These are phyloP conservation scores for Tholera decimalis DNA, from an alignment of 2,888 invertebrate genomes.

Conservation along the genomic window DNA sequence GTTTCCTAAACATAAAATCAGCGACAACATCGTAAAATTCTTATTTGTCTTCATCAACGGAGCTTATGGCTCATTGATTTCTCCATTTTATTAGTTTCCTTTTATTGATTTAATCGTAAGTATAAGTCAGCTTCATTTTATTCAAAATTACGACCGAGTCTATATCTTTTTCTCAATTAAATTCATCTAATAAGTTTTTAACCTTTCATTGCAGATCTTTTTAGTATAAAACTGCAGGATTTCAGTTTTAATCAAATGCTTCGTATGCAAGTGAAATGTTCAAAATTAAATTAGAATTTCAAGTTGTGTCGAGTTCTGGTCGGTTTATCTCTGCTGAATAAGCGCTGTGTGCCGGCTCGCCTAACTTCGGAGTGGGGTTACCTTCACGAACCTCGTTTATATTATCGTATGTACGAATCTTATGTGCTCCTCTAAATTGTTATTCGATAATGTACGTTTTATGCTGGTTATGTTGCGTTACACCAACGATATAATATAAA, in stretches of 20 bases:
- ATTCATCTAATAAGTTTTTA: no score
- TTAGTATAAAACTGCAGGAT: slow-evolving; percentile 44
- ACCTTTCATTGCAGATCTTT: not conserved
- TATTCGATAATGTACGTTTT: slow-evolving; percentile 26
- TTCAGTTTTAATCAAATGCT: slow-evolving; percentile 60
- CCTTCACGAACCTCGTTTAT: slow-evolving; percentile 48
- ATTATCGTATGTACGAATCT: slow-evolving; percentile 36
- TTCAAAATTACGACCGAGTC: not conserved
- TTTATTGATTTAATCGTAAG: slow-evolving; percentile 16
- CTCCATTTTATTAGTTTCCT: slow-evolving; percentile 11
- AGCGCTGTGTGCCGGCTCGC: slow-evolving; percentile 60
- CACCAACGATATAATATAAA: not conserved
- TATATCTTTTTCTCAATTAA: no score
- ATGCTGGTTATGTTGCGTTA: not conserved
- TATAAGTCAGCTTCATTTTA: slow-evolving; percentile 13
- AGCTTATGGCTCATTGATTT: slow-evolving; percentile 43
- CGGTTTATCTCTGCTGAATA: slow-evolving; percentile 66
- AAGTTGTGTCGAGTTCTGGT: slow-evolving; percentile 68
- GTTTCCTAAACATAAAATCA: slow-evolving; percentile 54
- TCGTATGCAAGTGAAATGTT: slow-evolving; percentile 59
- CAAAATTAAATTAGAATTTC: slow-evolving; percentile 78
- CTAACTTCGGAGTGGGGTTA: slow-evolving; percentile 48
- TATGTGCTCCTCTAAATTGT: slow-evolving; percentile 28
- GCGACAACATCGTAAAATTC: slow-evolving; percentile 60
- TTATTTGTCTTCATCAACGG: slow-evolving; percentile 40